Conservation (phyloP, 2,888 invertebrate species). For the Monoplex corrugatus region DNA sequence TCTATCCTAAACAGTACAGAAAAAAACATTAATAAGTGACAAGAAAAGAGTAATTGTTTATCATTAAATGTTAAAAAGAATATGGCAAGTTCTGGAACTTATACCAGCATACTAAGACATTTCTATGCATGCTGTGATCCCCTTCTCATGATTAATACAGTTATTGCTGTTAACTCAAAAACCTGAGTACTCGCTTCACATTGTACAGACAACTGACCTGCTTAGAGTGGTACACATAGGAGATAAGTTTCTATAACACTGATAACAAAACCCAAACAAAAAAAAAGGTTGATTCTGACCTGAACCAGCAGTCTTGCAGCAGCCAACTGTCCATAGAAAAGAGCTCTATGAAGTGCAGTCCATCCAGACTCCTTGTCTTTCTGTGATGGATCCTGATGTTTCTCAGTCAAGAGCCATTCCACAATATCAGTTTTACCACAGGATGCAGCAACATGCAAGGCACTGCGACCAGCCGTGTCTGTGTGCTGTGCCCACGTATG, state of each 20-base stretch:
- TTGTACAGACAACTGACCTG: not conserved
- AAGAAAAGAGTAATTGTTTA: no score
- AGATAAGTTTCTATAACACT: not conserved
- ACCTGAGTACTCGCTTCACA: not conserved
- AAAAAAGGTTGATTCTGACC: constrained; percentile 74
- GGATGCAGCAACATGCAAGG: constrained; percentile 90
- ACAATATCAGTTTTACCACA: constrained; percentile 87
- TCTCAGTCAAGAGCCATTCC: constrained; percentile 88
- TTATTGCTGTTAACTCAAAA: no score
- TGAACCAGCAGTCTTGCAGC: constrained; percentile 88
- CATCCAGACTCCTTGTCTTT: constrained; percentile 89
- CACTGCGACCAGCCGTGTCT: constrained; percentile 86
- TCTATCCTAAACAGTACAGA: no score
- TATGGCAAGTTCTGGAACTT: no score
- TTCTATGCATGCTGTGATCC: no score
- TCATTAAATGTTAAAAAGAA: no score
- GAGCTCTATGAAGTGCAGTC: constrained; percentile 90
- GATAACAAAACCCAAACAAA: not conserved
- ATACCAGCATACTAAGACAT: no score
- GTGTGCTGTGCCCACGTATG: constrained; percentile 70
- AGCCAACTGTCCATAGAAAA: constrained; percentile 91
- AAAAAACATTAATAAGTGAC: no score
- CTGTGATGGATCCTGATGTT: constrained; percentile 85
- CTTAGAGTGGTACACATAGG: not conserved
- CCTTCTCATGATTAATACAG: no score